Evolutionary conservation across 2,113 vertebrate species (phyloP).

Genomic region (Notiomystis cincta): DNA sequence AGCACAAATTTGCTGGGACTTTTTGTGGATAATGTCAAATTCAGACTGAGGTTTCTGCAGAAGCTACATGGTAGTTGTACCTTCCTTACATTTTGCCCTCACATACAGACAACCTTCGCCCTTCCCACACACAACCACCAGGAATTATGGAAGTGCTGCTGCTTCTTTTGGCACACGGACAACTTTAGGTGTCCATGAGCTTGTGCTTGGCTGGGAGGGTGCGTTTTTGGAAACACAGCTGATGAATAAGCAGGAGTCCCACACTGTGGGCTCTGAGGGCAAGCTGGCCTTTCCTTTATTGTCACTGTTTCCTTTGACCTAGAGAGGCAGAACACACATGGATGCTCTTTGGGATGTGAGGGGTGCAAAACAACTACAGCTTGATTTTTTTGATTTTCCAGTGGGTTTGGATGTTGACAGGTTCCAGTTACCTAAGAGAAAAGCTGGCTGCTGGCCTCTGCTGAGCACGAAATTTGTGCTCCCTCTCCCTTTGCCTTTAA

Average conservation of each 20-base stretch:
- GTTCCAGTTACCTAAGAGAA: not conserved
- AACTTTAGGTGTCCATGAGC: not conserved
- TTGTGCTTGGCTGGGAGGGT: rapidly evolving
- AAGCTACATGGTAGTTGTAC: not conserved
- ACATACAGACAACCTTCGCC: too few species aligned
- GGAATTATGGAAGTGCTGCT: not conserved
- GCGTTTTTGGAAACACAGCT: not conserved
- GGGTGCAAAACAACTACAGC: rapidly evolving
- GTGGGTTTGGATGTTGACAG: not conserved
- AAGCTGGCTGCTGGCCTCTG: not conserved
- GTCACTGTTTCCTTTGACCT: not conserved
- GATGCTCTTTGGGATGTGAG: not conserved
- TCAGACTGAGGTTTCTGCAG: not conserved
- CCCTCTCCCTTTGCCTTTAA: not conserved
- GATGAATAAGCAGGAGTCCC: not conserved
- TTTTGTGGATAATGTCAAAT: not conserved
- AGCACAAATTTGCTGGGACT: not conserved
- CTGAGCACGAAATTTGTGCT: not conserved
- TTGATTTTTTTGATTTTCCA: not conserved
- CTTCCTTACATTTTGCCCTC: not conserved
- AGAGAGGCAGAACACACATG: not conserved
- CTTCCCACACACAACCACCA: not conserved
- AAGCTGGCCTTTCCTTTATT: not conserved
- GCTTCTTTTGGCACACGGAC: not conserved
- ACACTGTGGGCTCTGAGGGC: not conserved